Base-by-base conservation (phyloP, 1,140 invertebrate species). In the Drosophila fuyamai region DNA sequence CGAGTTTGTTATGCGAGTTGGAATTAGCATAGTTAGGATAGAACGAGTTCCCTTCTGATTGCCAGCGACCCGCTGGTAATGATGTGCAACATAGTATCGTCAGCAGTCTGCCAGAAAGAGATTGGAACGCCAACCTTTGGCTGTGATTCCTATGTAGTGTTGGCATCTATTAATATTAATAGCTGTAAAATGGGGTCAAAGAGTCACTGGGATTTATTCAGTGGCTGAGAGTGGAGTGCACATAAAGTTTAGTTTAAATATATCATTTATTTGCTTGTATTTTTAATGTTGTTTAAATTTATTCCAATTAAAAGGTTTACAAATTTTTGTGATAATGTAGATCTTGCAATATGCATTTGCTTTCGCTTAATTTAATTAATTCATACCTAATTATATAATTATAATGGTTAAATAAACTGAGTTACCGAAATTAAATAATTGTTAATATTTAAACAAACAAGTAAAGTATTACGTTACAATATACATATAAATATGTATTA, bases 21-120 rank as follows among this genome's bases (percentile, higher is more conserved):
- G 86, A 86, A 86, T 86, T 86, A 86, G 83, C 83, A 83, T 86
- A 86, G 83, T 86, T 86, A 88, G 74, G 68, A 65, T 59, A 56
- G 53, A 82, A 65, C 63, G 48, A 55, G 44, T 18, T 63, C 41
- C 32, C 50, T 75, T n/a, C 71, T 55, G 46, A 74, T 75, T 75
- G 70, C 72, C 71, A 75, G 43, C 53, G 44, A 70, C 57, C 43
- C 60, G 68, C 80, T 67, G 63, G 75, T 85, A 85, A 85, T 88
- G 82, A 85, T 85, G 82, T 86, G 67, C n/a, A 9, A 40, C 12
- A 18, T 18, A 41, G 18, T 35, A 32, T n/a, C 36, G 14, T 27
- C 56, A 23, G 43, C 12, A 16, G 23, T 58, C 29, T 41, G 41
- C 4, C 29, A n/a, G 16, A 55, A 36, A 12, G 29, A 55, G 53